Evolutionary conservation across 2,113 vertebrate species (phyloP).

Genomic region (Campylomormyrus numenius): DNA sequence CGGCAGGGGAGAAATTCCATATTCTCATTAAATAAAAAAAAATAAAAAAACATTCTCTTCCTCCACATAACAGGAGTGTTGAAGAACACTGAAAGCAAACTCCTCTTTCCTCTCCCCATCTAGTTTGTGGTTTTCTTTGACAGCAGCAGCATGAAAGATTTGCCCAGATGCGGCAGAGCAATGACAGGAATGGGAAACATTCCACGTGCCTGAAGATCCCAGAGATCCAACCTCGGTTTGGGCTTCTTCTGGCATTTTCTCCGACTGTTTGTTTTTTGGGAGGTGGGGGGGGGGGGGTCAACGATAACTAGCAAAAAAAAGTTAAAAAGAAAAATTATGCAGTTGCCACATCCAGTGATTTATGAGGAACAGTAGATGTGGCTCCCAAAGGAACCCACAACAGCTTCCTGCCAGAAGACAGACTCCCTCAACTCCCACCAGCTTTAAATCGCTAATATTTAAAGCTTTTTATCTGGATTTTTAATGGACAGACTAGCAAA

Average conservation of each 20-base stretch:
- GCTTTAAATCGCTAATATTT: neutral
- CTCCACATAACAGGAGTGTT: neutral
- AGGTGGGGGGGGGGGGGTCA: neutral
- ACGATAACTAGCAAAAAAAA: neutral
- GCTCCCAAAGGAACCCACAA: neutral
- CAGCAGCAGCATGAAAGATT: neutral
- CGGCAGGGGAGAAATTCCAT: neutral
- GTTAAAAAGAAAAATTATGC: neutral
- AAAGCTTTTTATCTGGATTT: neutral
- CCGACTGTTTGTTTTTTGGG: neutral
- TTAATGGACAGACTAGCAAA: neutral
- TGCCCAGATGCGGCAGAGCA: neutral
- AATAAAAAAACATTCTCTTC: neutral
- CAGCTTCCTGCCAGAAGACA: neutral
- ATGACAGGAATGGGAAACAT: neutral
- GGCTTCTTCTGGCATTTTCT: neutral
- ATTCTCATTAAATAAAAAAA: neutral
- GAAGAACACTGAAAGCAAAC: neutral
- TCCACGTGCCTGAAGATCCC: neutral
- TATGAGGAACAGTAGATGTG: neutral
- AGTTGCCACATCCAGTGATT: conserved; percentile 28
- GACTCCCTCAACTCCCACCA: neutral
- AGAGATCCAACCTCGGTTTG: neutral
- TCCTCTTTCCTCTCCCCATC: neutral
- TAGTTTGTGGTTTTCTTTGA: neutral